These are phyloP conservation scores for Ochotona curzoniae DNA, from an alignment of 2,113 vertebrate species.

Conservation along the genomic window DNA sequence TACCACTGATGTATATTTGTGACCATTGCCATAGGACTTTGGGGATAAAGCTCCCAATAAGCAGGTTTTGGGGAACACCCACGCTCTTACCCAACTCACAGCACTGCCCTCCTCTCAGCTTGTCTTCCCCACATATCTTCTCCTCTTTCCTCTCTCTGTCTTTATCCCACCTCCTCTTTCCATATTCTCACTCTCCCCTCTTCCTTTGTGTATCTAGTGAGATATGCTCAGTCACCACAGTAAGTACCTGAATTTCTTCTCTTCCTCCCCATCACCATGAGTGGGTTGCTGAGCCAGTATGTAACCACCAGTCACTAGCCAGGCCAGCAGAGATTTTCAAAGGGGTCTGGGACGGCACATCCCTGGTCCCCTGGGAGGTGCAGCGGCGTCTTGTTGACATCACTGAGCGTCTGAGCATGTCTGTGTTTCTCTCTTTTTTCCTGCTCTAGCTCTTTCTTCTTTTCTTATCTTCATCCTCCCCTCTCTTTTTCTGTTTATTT, in stretches of 20 bases:
- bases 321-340: rapidly evolving
- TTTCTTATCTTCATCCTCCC: background rate
- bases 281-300: rapidly evolving
- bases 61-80: too few relatives aligned
- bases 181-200: rapidly evolving
- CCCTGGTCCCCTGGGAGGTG: rapidly evolving
- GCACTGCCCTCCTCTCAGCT: background rate
- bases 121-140: rapidly evolving
- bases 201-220: rapidly evolving
- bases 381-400: rapidly evolving
- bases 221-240: rapidly evolving
- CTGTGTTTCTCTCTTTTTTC: too few relatives aligned
- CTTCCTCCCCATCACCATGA: rapidly evolving
- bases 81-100: too few relatives aligned
- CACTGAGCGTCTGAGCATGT: rapidly evolving
- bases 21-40: too few relatives aligned
- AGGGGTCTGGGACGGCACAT: background rate
- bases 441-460: rapidly evolving
- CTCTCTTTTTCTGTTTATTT: too few relatives aligned
- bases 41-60: too few relatives aligned
- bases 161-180: rapidly evolving
- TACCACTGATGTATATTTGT: too few relatives aligned
- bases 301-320: rapidly evolving
- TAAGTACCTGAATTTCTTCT: rapidly evolving
- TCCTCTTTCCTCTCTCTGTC: too few relatives aligned